phyloP scores from a whole-genome alignment of 2,113 vertebrate species.

The Gavia stellata region DNA sequence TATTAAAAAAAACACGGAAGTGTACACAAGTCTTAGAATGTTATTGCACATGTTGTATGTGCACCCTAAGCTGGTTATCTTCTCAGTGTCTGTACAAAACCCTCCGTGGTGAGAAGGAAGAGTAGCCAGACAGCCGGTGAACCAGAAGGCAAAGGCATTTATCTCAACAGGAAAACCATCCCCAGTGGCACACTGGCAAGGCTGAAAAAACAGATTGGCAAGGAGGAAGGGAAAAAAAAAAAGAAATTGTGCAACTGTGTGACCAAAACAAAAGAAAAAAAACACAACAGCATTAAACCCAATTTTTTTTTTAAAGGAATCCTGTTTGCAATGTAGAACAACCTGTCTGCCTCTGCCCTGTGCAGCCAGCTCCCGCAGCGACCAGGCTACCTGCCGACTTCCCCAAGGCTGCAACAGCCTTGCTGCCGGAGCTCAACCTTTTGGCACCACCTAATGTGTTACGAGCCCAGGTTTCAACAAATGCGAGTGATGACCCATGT shows the following conservation, averaged over 20 bases:
- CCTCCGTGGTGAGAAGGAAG: neutral
- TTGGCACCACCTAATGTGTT: neutral
- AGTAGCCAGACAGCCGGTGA: neutral
- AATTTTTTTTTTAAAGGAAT: neutral
- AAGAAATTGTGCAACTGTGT: neutral
- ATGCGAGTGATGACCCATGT: too few relatives aligned
- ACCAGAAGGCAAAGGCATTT: neutral
- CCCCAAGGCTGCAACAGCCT: neutral
- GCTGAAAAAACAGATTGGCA: neutral
- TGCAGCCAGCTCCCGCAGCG: neutral
- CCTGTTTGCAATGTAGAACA: neutral
- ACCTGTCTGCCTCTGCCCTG: too few relatives aligned
- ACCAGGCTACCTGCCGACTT: neutral
- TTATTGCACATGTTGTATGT: fast-evolving
- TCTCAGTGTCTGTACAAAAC: neutral
- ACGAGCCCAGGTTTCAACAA: neutral
- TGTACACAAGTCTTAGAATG: neutral
- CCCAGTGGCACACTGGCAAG: neutral
- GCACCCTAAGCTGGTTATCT: neutral
- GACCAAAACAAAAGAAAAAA: neutral
- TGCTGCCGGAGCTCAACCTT: neutral
- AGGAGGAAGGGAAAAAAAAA: neutral
- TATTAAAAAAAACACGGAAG: neutral
- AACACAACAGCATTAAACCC: neutral
- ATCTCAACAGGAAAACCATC: neutral